Evolutionary conservation across 2,113 vertebrate genomes (phyloP), one percentile per base, ranked within the genome.

Genomic region (Syrmaticus mikado): DNA sequence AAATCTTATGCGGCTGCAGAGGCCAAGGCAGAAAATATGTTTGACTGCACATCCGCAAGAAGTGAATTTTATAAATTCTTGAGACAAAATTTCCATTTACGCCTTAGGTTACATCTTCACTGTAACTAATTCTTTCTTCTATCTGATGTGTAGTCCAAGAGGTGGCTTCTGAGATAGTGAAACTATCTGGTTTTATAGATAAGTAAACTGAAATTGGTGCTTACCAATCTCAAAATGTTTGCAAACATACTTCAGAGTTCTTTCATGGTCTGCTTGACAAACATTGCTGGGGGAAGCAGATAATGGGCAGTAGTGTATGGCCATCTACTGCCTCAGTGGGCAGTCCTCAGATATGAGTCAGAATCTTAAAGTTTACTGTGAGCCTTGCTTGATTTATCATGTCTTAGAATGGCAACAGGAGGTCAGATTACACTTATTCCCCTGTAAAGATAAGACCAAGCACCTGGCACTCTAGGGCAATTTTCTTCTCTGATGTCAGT

Each of bases 281-380:
- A 22, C 2, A 20, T 4, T 8, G 7, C 2, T 64, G 25, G 10
- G 11, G 4, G 21, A 52, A 71, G n/a, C 34, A 60, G 60, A 34
- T 14, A 61, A 12, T 21, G 16, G 10, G 8, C 5, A 3, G 4
- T 2, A 3, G 3, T 2, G 0, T 30, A 60, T 55, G 10, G 3
- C 66, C 48, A 8, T 25, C 73, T 62, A 10, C 28, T 70, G 12
- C 11, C 10, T 4, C 74, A 10, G 3, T n/a, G 8, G n/a, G 13
- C 52, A 77, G 24, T 62, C 24, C 36, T 30, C 17, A 7, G 5
- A 55, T 21, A 19, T 64, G 24, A 74, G 46, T 84, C 77, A 84
- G 71, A 84, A 74, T 78, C 14, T 21, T 52, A 64, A 40, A 81
- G 36, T 55, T 46, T 38, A 27, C 28, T 52, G 18, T 38, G 21